These are phyloP conservation scores for Typhlomys cinereus DNA, from an alignment of 2,113 vertebrate species.

Conservation along the genomic window DNA sequence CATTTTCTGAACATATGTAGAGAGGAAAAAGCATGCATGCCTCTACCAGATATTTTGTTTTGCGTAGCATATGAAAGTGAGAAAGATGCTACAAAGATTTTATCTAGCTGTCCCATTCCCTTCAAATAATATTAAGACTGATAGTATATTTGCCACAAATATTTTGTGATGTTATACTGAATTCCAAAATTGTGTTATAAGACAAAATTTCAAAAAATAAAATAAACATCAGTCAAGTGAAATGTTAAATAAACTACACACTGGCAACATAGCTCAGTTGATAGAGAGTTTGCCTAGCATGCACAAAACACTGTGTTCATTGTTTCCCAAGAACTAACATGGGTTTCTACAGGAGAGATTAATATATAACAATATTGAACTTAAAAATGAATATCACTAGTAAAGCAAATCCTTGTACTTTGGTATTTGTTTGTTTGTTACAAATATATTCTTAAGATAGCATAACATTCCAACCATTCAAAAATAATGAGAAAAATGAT, in stretches of 20 bases:
- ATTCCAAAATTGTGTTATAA: slow-evolving; percentile 6
- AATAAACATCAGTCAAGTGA: background rate
- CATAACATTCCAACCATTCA: background rate
- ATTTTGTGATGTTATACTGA: slow-evolving; percentile 24
- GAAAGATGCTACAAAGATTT: too few species aligned
- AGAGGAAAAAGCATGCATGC: background rate
- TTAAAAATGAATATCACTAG: background rate
- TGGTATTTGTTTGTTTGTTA: slow-evolving; percentile 9
- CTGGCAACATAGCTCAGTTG: background rate
- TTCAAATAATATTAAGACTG: background rate
- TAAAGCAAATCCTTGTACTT: slow-evolving; percentile 34
- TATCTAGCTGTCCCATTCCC: background rate
- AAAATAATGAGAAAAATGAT: background rate
- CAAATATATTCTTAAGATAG: background rate
- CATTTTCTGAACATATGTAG: background rate
- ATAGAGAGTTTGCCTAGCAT: background rate
- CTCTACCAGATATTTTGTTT: too few species aligned
- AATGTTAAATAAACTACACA: slow-evolving; percentile 18
- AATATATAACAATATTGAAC: background rate
- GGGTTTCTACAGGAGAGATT: background rate
- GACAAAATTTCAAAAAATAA: slow-evolving; percentile 11
- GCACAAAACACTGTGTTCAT: background rate
- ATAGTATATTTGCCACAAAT: background rate
- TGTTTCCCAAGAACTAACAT: background rate
- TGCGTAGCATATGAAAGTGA: background rate